Evolutionary conservation across 1,140 invertebrate species (phyloP), one percentile per base, ranked within the genome.

Genomic region (Penaeus indicus): DNA sequence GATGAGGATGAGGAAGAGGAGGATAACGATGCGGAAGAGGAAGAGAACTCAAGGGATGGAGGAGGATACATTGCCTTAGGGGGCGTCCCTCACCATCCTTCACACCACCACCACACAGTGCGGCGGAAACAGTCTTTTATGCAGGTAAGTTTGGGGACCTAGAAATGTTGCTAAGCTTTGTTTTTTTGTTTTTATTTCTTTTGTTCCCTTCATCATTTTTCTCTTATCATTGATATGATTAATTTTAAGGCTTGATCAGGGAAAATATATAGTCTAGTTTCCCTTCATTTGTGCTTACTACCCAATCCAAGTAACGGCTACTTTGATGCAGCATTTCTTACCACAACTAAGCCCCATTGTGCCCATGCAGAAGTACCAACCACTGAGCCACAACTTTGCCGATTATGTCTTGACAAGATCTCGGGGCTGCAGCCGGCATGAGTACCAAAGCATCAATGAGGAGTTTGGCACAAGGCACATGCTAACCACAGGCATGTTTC

Each of bases 401-500:
- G 86, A 88, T 72, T 88, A 88, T 47, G 81, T 88, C 16, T 25
- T 88, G 25, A 84, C 72, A 25, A 75, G 86, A 32, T 88, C 86
- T 21, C 67, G 82, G 38, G 86, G 86, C 7, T 87, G 63, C 54
- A 75, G 84, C 27, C 61, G 86, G 54, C 86, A 89, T 19, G 77
- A 78, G 61, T 86, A 83, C 42, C 88, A 85, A 63, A 11, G 82
- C 42, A 84, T 88, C 11, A 88, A 88, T 47, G 86, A 88, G 42
- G 89, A 90, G 78, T 91, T 90, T 79, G 90, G 88, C 63, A 91
- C 90, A 27, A 85, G 90, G n/a, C 97, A 97, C 93, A 97, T 97
- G 93, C 94, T 97, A 72, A 97, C 96, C 0, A 96, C 97, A 92
- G 96, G 97, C 93, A 96, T 97, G 94, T 96, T 97, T 91, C 96